Percentiles rank a stretch among this genome's conserved stretches.
phyloP scores from a whole-genome alignment of 2,797 vertebrate genomes.

The Manis pentadactyla region DNA sequence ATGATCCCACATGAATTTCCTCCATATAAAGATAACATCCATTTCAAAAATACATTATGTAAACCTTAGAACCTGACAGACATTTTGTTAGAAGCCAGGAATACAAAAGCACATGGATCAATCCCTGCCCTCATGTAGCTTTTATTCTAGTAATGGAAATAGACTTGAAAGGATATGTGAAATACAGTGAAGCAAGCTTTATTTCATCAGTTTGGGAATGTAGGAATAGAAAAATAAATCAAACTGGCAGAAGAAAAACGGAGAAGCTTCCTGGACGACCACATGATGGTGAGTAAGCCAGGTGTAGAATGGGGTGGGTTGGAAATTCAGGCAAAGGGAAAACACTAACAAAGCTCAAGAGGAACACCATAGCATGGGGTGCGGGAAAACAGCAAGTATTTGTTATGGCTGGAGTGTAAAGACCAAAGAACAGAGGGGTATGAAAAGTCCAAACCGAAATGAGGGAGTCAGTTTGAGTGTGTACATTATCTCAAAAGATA shows the following conservation, averaged over 20 bases:
- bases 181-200: background rate
- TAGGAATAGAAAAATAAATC: background rate
- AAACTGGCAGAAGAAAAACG: background rate
- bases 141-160: conserved; percentile 18
- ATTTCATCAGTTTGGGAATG: background rate
- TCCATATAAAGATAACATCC: background rate
- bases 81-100: background rate
- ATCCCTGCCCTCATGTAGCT: background rate
- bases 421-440: background rate
- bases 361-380: background rate
- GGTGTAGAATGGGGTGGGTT: background rate
- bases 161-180: background rate
- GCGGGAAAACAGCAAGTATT: background rate
- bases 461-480: accelerated
- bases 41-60: conserved; percentile 9
- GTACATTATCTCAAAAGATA: background rate
- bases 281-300: background rate
- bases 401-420: background rate
- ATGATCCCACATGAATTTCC: background rate
- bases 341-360: background rate
- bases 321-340: background rate
- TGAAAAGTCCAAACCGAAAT: background rate
- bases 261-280: background rate
- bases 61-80: background rate
- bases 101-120: background rate